Percentiles rank a stretch among this genome's conserved stretches.
Conservation (phyloP, 2,888 invertebrate species). For the Choreutis nemorana region DNA sequence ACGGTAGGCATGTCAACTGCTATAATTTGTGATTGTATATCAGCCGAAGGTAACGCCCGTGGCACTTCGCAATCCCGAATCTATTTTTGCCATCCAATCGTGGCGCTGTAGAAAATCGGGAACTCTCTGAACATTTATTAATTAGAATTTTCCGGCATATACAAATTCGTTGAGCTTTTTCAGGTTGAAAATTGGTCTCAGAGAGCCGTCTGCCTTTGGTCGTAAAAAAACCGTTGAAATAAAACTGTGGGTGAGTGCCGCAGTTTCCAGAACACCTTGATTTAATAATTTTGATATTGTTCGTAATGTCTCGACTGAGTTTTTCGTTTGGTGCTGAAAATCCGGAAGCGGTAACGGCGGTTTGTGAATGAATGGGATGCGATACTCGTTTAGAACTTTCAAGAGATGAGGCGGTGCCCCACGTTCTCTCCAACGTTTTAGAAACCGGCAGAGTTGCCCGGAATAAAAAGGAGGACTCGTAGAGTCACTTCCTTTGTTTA, state of each 20-base stretch:
- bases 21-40: slow-evolving; percentile 4
- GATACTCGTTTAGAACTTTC: slow-evolving; percentile 10
- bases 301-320: slow-evolving; percentile 7
- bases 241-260: slow-evolving; percentile 12
- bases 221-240: slow-evolving; percentile 16
- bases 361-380: slow-evolving; percentile 12
- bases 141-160: slow-evolving; percentile 9
- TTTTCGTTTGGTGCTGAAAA: slow-evolving; percentile 2
- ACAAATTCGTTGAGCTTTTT: slow-evolving; percentile 14
- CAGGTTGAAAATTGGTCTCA: slow-evolving; percentile 15
- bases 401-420: slow-evolving; percentile 9
- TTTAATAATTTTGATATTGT: slow-evolving; percentile 8
- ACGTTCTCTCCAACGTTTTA: slow-evolving; percentile 7
- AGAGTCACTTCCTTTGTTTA: too few relatives aligned
- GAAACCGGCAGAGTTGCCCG: slow-evolving; percentile 7
- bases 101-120: slow-evolving; percentile 16
- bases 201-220: slow-evolving; percentile 13
- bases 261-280: slow-evolving; percentile 9
- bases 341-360: slow-evolving; percentile 9
- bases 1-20: slow-evolving; percentile 13
- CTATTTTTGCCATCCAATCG: slow-evolving; percentile 6
- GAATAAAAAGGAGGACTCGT: too few relatives aligned
- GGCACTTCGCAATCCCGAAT: not conserved
- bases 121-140: slow-evolving; percentile 13
- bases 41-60: slow-evolving; percentile 4